Percentiles rank a stretch among this genome's conserved stretches.
Evolutionary conservation across 2,797 vertebrate genomes (phyloP).

Genomic region (Pseudocheirus occidentalis): DNA sequence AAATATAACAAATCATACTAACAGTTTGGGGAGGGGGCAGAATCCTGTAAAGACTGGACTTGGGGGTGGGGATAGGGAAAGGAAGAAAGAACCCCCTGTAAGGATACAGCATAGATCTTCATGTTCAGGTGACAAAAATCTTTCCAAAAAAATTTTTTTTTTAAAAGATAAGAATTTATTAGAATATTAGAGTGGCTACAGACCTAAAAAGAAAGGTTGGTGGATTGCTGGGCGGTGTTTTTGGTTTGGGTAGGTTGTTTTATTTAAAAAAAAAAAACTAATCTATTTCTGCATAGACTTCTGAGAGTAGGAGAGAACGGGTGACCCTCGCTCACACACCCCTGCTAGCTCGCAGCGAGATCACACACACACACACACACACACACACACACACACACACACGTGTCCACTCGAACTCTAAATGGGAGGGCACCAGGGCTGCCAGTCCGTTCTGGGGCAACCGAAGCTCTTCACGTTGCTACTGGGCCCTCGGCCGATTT

Average conservation of each 20-base stretch:
- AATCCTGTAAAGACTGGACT: neutral
- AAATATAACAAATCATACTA: conserved; percentile 78
- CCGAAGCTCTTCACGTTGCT: neutral
- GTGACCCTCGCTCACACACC: neutral
- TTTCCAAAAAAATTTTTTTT: no score
- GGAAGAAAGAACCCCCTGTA: conserved; percentile 27
- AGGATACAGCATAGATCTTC: conserved; percentile 39
- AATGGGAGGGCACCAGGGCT: neutral
- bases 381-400: no score
- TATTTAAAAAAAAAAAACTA: neutral
- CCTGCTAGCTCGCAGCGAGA: fast-evolving
- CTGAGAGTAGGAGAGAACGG: fast-evolving
- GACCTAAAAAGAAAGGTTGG: neutral
- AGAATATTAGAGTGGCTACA: neutral
- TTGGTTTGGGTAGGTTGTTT: neutral
- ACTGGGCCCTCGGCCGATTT: conserved; percentile 41
- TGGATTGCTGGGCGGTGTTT: neutral
- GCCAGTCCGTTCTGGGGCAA: neutral
- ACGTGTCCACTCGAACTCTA: neutral
- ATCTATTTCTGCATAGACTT: fast-evolving
- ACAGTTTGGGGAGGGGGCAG: conserved; percentile 44
- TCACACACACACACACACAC: fast-evolving
- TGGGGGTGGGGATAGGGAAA: conserved; percentile 8
- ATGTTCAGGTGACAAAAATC: neutral
- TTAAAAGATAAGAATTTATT: neutral